phyloP scores from a whole-genome alignment of 2,797 vertebrate species.

The Parauchenoglanis punctatus region DNA sequence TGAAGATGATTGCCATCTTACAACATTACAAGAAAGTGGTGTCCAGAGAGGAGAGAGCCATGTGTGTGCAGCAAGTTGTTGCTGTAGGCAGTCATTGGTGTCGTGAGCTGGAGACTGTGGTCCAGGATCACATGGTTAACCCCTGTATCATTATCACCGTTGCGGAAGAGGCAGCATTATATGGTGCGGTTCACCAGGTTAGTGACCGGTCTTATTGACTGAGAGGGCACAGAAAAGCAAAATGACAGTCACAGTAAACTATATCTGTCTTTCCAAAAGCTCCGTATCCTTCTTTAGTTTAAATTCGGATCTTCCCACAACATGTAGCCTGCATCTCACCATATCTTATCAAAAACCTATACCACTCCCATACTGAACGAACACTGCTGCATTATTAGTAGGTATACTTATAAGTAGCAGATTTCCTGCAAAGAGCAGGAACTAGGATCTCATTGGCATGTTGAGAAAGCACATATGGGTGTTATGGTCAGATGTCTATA shows the following conservation, averaged over 20 bases:
- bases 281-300: not conserved
- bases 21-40: slow-evolving; percentile 79
- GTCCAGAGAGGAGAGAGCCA: slow-evolving; percentile 63
- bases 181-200: slow-evolving; percentile 88
- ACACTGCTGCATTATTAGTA: not conserved
- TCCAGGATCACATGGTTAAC: slow-evolving; percentile 78
- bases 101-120: slow-evolving; percentile 70
- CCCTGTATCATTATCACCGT: slow-evolving; percentile 81
- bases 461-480: not conserved
- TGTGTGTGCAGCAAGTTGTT: slow-evolving; percentile 78
- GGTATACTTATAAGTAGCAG: not conserved
- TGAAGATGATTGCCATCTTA: slow-evolving; percentile 81
- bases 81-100: slow-evolving; percentile 82
- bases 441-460: too few relatives aligned
- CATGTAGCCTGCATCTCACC: too few relatives aligned
- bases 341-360: not conserved
- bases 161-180: slow-evolving; percentile 86
- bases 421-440: not conserved
- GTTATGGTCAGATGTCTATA: not conserved
- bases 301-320: not conserved
- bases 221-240: not conserved
- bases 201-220: slow-evolving; percentile 18
- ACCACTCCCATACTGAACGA: not conserved
- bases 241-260: not conserved
- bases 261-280: not conserved